Percentiles rank a stretch among this genome's conserved stretches.
Evolutionary conservation across 2,888 invertebrate species (phyloP).

Genomic region (Eupithecia exiguata): DNA sequence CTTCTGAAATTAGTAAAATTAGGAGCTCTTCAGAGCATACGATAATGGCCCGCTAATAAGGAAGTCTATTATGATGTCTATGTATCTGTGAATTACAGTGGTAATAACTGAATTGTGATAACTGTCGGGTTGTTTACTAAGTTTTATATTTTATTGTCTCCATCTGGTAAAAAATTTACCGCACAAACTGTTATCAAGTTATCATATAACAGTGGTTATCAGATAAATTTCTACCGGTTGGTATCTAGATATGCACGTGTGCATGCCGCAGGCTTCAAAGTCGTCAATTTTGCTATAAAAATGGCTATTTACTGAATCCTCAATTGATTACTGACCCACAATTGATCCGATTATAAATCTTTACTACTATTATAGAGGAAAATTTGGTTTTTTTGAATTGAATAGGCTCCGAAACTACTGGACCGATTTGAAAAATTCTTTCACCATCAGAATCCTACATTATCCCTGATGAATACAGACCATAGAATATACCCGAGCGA

Average conservation of each 20-base stretch:
- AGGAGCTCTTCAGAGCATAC: constrained; percentile 2
- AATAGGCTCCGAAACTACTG: no score
- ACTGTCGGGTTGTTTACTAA: background rate
- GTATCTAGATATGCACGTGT: background rate
- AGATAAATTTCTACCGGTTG: background rate
- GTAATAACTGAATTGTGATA: constrained; percentile 4
- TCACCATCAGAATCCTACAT: no score
- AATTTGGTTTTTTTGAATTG: no score
- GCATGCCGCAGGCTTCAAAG: background rate
- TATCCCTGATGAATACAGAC: no score
- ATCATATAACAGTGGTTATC: background rate
- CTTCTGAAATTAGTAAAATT: constrained; percentile 7
- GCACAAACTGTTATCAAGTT: background rate
- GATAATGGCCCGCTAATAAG: background rate
- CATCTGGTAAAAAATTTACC: background rate
- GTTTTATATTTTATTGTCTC: background rate
- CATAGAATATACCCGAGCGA: no score
- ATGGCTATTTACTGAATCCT: background rate
- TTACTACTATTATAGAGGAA: no score
- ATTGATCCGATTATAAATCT: no score
- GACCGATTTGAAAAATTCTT: no score
- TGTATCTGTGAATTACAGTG: background rate
- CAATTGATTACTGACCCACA: no score
- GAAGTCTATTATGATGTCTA: background rate
- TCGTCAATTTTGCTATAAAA: background rate